Evolutionary conservation across 2,888 invertebrate genomes (phyloP), one percentile per base, ranked within the genome.

Genomic region (Meghimatium bilineatum): DNA sequence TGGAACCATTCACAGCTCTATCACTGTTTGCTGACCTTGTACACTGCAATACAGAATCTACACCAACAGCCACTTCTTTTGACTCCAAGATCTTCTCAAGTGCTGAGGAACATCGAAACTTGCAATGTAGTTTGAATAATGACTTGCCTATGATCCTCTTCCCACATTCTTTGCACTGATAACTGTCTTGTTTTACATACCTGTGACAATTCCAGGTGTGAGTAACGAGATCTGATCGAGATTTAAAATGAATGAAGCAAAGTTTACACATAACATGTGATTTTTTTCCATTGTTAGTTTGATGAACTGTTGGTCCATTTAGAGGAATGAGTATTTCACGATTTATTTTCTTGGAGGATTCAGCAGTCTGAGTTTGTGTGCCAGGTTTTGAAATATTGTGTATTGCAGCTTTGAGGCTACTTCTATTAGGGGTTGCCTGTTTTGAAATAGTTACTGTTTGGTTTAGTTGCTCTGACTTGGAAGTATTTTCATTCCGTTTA

Each of bases 201-300:
- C 74, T 74, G 32, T 74, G 74, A 32, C 14, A 32, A 23, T 52
- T 74, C 74, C 74, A 74, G 8, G 74, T 74, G 52, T 74, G 74
- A 74, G 74, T 74, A 56, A 74, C 74, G 1, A 74, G 34, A 1
- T 52, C 52, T 23, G 52, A 52, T 34, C 74, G 74, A 44, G 74
- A 74, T 32, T 49, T 23, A 29, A 74, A 74, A 23, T n/a, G n/a
- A n/a, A 6, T 34, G 32, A 52, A 74, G 34, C 74, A 74, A 52
- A 74, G 29, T 56, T 74, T 74, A 32, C 74, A 74, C 72, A 72
- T n/a, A n/a, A 49, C 26, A 2, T n/a, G 44, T 26, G 29, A 10
- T 12, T 26, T 34, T 29, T 29, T 8, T 56, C 0, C 32, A 23
- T 6, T 29, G 12, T 52, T 29, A 34, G 17, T 2, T 52, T 52